Conservation (phyloP, 1,140 invertebrate species). For the Ceratitis capitata region DNA sequence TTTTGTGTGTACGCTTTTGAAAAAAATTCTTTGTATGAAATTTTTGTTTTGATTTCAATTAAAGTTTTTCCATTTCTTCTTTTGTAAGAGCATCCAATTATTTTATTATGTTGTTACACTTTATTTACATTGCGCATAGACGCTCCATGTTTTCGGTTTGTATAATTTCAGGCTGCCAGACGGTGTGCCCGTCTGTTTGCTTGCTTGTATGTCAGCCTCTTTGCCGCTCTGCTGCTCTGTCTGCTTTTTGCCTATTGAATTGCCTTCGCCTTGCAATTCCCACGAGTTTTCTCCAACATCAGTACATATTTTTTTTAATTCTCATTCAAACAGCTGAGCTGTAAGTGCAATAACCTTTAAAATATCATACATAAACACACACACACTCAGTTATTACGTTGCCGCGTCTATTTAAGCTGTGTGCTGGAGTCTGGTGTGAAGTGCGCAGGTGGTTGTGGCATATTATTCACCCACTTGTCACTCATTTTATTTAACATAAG, state of each 20-base stretch:
- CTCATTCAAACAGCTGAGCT: neutral
- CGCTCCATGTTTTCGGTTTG: neutral
- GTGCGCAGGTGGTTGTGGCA: neutral
- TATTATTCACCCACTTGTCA: neutral
- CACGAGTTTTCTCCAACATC: neutral
- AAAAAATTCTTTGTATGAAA: neutral
- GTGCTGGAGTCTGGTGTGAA: neutral
- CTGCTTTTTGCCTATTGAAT: neutral
- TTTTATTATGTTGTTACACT: conserved; percentile 14
- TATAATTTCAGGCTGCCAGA: too few relatives aligned
- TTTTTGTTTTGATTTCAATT: conserved; percentile 37
- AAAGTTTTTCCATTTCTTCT: conserved; percentile 33
- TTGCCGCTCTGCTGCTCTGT: too few relatives aligned
- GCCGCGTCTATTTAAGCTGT: neutral
- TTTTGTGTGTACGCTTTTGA: neutral
- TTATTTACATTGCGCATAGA: neutral
- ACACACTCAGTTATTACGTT: neutral
- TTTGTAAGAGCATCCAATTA: conserved; percentile 11
- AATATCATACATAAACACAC: neutral
- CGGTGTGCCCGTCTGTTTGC: neutral
- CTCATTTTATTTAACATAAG: neutral
- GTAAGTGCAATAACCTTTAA: neutral
- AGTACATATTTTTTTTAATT: neutral
- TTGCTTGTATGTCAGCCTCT: neutral
- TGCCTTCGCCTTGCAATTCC: neutral